Evolutionary conservation across 2,888 invertebrate genomes (phyloP).

Genomic region (Blastobasis lacticolella): DNA sequence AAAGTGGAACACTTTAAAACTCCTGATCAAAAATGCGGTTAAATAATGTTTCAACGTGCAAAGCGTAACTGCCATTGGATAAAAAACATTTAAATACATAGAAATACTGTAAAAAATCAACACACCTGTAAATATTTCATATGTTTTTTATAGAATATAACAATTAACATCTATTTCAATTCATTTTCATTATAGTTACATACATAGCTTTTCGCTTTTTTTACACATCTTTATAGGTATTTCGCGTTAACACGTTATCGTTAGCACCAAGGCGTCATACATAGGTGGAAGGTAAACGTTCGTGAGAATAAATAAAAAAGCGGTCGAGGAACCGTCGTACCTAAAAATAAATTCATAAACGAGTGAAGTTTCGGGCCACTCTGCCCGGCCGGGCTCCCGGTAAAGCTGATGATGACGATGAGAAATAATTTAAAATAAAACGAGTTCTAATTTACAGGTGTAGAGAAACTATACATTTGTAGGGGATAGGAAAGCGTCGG

Average conservation of each 20-base stretch:
- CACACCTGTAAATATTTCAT: no score
- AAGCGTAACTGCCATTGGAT: no score
- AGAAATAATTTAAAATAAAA: no score
- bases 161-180: no score
- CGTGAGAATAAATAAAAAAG: slow-evolving; percentile 10
- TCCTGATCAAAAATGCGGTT: no score
- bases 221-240: not conserved
- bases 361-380: slow-evolving; percentile 24
- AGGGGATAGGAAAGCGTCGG: not conserved
- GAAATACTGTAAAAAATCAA: no score
- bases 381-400: slow-evolving; percentile 4
- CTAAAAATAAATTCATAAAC: slow-evolving; percentile 32
- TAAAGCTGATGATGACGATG: slow-evolving; percentile 15
- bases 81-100: no score
- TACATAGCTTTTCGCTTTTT: not conserved
- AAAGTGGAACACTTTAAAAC: no score
- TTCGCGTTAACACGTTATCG: slow-evolving; percentile 1
- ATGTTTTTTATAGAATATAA: no score
- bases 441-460: slow-evolving; percentile 38
- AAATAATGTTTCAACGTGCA: no score
- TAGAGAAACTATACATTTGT: slow-evolving; percentile 20
- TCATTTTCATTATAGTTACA: no score
- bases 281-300: slow-evolving; percentile 19
- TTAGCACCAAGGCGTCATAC: slow-evolving; percentile 19
- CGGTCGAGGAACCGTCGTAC: slow-evolving; percentile 21